Evolutionary conservation across 2,797 vertebrate species (phyloP).

Genomic region (Sternarchorhynchus goeldii): DNA sequence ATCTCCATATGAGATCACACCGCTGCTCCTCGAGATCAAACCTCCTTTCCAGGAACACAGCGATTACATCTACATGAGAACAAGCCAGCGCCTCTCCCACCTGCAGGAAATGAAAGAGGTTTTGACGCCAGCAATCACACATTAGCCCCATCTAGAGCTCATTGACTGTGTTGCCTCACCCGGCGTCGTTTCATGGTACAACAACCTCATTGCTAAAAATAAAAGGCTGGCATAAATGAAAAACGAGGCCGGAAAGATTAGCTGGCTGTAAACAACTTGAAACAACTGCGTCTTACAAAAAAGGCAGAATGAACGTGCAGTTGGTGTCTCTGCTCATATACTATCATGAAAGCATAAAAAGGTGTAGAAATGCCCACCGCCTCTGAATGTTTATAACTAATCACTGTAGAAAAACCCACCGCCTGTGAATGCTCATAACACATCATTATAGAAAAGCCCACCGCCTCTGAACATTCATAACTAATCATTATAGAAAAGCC

Average conservation of each 20-base stretch:
- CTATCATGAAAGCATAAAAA: no score
- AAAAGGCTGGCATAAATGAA: not conserved
- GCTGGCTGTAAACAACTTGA: not conserved
- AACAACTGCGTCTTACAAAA: not conserved
- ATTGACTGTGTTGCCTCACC: not conserved
- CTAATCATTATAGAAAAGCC: not conserved
- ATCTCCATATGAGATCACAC: slow-evolving; percentile 43
- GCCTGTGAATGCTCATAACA: not conserved
- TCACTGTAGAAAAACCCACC: no score
- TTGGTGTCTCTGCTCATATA: no score
- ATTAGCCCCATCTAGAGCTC: slow-evolving; percentile 22
- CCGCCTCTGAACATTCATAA: not conserved
- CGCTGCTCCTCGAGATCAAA: not conserved
- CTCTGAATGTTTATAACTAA: not conserved
- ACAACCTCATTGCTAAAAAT: not conserved
- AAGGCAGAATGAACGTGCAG: no score
- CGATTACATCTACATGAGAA: slow-evolving; percentile 20
- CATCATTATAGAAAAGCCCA: not conserved
- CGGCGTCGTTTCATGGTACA: slow-evolving; percentile 4
- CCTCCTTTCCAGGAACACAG: slow-evolving; percentile 16
- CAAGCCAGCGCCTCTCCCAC: not conserved
- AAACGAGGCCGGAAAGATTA: slow-evolving; percentile 1
- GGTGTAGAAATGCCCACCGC: no score
- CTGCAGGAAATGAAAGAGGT: slow-evolving; percentile 13
- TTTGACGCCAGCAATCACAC: slow-evolving; percentile 9